Evolutionary conservation across 2,888 invertebrate species (phyloP).

Genomic region (Fabriciana adippe): DNA sequence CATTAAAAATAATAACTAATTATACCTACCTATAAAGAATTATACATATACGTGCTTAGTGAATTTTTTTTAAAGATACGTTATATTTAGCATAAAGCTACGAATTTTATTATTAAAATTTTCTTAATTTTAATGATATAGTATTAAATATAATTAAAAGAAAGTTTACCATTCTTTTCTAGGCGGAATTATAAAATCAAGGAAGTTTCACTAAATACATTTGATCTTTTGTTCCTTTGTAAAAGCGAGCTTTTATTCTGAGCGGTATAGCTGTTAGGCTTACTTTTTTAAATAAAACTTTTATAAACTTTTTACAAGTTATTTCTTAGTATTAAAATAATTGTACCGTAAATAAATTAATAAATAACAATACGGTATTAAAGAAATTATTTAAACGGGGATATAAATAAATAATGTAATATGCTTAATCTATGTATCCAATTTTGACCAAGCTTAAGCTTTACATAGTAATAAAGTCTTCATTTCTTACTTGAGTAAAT

Average conservation of each 20-base stretch:
- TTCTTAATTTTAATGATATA: neutral
- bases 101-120: too few relatives aligned
- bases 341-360: too few relatives aligned
- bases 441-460: neutral
- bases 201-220: neutral
- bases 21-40: too few relatives aligned
- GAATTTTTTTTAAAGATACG: too few relatives aligned
- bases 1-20: too few relatives aligned
- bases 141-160: neutral
- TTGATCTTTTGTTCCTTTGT: neutral
- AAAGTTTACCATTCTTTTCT: neutral
- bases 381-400: too few relatives aligned
- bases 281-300: neutral
- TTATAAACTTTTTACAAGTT: neutral
- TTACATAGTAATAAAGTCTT: conserved; percentile 19
- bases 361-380: too few relatives aligned
- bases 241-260: neutral
- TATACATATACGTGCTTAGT: too few relatives aligned
- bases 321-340: too few relatives aligned
- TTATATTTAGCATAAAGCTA: too few relatives aligned
- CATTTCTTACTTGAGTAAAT: conserved; percentile 37
- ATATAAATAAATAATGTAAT: too few relatives aligned
- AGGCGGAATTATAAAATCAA: conserved; percentile 1
- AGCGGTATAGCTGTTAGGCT: neutral
- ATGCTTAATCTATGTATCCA: too few relatives aligned